Conservation (phyloP, 2,888 invertebrate genomes). For the Sesia apiformis region DNA sequence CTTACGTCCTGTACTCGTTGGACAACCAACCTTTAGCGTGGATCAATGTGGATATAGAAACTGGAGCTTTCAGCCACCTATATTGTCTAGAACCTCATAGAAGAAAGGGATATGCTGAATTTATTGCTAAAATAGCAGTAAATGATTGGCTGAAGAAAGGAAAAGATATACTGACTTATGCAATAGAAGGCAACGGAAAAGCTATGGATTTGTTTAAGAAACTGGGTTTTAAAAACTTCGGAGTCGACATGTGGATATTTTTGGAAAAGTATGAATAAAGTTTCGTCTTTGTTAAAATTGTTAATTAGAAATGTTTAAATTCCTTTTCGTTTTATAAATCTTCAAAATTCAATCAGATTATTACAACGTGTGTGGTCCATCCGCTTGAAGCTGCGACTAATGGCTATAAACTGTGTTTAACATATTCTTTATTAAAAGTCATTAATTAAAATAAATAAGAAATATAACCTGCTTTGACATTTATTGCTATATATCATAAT, state of each 20-base stretch:
- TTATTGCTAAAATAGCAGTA: slow-evolving; percentile 5
- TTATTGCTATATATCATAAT: too few relatives aligned
- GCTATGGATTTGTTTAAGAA: background rate
- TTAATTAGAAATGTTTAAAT: background rate
- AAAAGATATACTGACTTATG: slow-evolving; percentile 16
- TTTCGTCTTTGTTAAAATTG: background rate
- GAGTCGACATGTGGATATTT: background rate
- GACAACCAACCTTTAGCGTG: slow-evolving; percentile 13
- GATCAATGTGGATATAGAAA: slow-evolving; percentile 6
- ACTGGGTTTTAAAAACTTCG: background rate
- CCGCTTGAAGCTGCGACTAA: too few relatives aligned
- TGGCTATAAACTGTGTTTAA: too few relatives aligned
- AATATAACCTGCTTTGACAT: too few relatives aligned
- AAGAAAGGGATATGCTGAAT: slow-evolving; percentile 9
- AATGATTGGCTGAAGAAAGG: slow-evolving; percentile 19
- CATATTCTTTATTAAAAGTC: too few relatives aligned
- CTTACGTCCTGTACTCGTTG: slow-evolving; percentile 19
- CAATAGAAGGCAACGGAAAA: slow-evolving; percentile 2
- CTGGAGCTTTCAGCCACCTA: slow-evolving; percentile 6
- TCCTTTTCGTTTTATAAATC: too few relatives aligned
- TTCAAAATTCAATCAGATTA: too few relatives aligned
- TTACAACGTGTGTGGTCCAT: too few relatives aligned
- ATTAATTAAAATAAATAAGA: too few relatives aligned
- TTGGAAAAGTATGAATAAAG: background rate
- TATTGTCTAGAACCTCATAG: slow-evolving; percentile 8